Base-by-base conservation (phyloP, 2,888 invertebrate genomes). In the Tetropium fuscum region DNA sequence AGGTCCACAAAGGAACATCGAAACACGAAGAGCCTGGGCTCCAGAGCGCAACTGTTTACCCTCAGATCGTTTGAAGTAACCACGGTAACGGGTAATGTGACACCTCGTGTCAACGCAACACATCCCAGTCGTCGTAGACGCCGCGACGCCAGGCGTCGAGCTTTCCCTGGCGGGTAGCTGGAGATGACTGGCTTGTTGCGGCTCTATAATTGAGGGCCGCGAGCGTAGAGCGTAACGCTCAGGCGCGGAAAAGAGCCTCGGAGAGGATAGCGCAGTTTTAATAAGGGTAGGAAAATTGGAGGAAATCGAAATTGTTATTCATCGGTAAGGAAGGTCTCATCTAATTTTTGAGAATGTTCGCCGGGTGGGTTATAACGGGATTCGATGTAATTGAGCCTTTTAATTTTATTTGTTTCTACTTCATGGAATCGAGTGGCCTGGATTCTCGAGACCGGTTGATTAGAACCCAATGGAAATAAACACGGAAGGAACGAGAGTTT, bases 21-120 rank as follows among this genome's bases (percentile, higher is more conserved):
- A 25, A 53, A 54, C 58, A 27, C 47, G 53, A 34, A 47, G 57
- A 41, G 62, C 55, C 53, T 49, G 25, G 41, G 58, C 58, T 36
- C 38, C 48, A 61, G 58, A 53, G 61, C 64, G 64, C 64, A 61
- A 64, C 64, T 61, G 64, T 64, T 64, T 64, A 64, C 56, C 54
- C 58, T 49, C 38, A 44, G 58, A 61, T 60, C 45, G 47, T 56
- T 57, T 58, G 60, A 59, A 60, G 68, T 70, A 63, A 64, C 70
- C 65, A 70, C 64, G 70, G 68, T 64, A 68, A 67, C 70, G 60
- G 62, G 53, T 61, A 63, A 59, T 48, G 57, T 57, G 62, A 60
- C 60, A 62, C 59, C 44, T 61, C 58, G 56, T 43, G 43, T 36
- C 48, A 27, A 45, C 36, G 27, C 32, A 16, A 11, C 32, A 22